These are phyloP conservation scores for Pygmarrhopalites habei DNA, from an alignment of 1,140 invertebrate species.

Conservation along the genomic window DNA sequence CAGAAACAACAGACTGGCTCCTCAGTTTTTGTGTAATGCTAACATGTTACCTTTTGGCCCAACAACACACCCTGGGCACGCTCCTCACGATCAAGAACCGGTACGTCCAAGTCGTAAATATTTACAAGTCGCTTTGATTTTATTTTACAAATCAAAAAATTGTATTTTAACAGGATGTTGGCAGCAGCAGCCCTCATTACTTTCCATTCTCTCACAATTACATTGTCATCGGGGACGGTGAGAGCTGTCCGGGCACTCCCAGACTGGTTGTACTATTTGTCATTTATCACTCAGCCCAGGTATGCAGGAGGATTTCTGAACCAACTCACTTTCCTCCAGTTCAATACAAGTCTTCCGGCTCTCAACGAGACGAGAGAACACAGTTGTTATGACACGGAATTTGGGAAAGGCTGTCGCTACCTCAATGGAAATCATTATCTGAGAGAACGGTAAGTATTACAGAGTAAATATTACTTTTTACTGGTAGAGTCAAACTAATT, in stretches of 20 bases:
- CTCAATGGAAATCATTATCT: slow-evolving; percentile 63
- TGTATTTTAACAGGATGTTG: too few species aligned
- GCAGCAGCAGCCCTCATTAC: slow-evolving; percentile 69
- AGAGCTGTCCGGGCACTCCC: slow-evolving; percentile 53
- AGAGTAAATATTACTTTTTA: too few species aligned
- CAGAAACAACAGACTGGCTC: slow-evolving; percentile 43
- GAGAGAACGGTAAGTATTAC: slow-evolving; percentile 60
- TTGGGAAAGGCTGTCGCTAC: slow-evolving; percentile 58
- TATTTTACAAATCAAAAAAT: too few species aligned
- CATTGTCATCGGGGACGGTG: slow-evolving; percentile 64
- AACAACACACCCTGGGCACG: slow-evolving; percentile 73
- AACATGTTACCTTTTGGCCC: slow-evolving; percentile 70
- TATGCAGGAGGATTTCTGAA: slow-evolving; percentile 67
- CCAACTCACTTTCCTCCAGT: slow-evolving; percentile 54
- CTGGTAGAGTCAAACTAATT: too few species aligned
- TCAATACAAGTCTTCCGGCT: slow-evolving; percentile 37
- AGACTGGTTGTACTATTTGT: slow-evolving; percentile 71
- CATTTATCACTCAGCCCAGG: slow-evolving; percentile 65
- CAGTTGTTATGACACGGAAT: slow-evolving; percentile 39
- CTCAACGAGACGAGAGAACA: slow-evolving; percentile 3
- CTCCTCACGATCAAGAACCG: slow-evolving; percentile 71
- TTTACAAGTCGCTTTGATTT: too few species aligned
- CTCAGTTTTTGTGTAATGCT: slow-evolving; percentile 60
- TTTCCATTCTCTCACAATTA: slow-evolving; percentile 62
- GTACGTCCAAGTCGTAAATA: too few species aligned